Percentiles rank a stretch among this genome's conserved stretches.
phyloP scores from a whole-genome alignment of 2,113 vertebrate species.

The Cololabis saira region DNA sequence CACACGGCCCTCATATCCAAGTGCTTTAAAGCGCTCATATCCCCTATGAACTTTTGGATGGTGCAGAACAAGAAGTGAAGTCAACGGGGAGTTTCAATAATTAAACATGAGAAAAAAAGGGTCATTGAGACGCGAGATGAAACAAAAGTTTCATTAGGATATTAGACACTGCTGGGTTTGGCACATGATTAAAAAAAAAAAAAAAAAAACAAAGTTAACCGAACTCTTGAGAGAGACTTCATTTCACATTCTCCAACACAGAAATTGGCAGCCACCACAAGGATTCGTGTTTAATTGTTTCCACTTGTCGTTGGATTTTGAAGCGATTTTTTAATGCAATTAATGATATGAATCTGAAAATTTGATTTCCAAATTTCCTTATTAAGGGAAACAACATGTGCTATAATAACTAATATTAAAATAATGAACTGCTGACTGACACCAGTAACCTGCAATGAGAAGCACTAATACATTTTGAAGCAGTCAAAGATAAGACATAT shows the following conservation, averaged over 20 bases:
- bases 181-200: conserved; percentile 16
- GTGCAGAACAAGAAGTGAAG: conserved; percentile 25
- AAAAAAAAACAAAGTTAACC: not conserved
- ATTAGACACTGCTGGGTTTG: conserved; percentile 14
- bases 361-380: not conserved
- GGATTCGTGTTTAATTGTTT: not conserved
- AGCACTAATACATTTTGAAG: not conserved
- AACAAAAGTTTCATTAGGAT: conserved; percentile 33
- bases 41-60: conserved; percentile 25
- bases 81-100: conserved; percentile 27
- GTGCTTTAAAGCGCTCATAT: conserved; percentile 18
- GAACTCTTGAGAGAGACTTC: not conserved
- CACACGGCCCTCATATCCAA: conserved; percentile 3
- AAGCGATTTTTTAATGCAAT: not conserved
- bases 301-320: not conserved
- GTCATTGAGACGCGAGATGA: conserved; percentile 12
- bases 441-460: not conserved
- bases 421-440: not conserved
- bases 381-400: not conserved
- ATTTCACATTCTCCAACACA: not conserved
- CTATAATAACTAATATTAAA: not conserved
- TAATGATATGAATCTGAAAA: not conserved
- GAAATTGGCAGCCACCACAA: not conserved
- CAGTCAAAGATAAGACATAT: conserved; percentile 5
- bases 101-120: conserved; percentile 38